These are phyloP conservation scores for Phorcus lineatus DNA, from an alignment of 2,888 invertebrate genomes.

Conservation along the genomic window DNA sequence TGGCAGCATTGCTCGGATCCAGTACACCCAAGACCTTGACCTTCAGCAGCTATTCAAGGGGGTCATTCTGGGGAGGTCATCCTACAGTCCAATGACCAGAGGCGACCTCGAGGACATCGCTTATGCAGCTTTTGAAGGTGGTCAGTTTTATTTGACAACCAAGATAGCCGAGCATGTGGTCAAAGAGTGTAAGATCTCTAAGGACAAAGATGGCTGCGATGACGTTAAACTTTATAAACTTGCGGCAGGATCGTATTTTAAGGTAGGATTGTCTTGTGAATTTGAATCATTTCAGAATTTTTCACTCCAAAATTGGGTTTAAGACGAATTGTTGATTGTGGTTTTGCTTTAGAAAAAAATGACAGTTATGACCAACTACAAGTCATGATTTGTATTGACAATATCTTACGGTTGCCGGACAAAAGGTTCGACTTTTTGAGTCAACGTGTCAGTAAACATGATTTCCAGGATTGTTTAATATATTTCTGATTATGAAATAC, in stretches of 20 bases:
- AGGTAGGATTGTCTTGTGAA: slow-evolving; percentile 37
- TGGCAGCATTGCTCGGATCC: slow-evolving; percentile 39
- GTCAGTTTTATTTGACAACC: slow-evolving; percentile 24
- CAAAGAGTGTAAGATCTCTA: background rate
- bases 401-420: too few species aligned
- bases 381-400: too few species aligned
- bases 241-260: slow-evolving; percentile 48
- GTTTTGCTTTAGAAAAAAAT: too few species aligned
- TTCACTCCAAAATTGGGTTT: too few species aligned
- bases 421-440: too few species aligned
- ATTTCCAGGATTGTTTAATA: too few species aligned
- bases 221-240: slow-evolving; percentile 36
- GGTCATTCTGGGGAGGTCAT: slow-evolving; percentile 31
- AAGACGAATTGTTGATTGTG: too few species aligned
- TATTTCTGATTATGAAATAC: too few species aligned
- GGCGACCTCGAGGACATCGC: slow-evolving; percentile 53
- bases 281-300: too few species aligned
- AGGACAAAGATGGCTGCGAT: background rate
- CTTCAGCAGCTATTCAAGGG: slow-evolving; percentile 40
- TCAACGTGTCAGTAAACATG: too few species aligned
- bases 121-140: slow-evolving; percentile 38
- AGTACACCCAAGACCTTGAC: slow-evolving; percentile 39
- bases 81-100: slow-evolving; percentile 41
- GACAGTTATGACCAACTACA: too few species aligned
- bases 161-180: background rate